Conservation (phyloP, 2,888 invertebrate genomes). For the Dicyrtomina minuta region DNA sequence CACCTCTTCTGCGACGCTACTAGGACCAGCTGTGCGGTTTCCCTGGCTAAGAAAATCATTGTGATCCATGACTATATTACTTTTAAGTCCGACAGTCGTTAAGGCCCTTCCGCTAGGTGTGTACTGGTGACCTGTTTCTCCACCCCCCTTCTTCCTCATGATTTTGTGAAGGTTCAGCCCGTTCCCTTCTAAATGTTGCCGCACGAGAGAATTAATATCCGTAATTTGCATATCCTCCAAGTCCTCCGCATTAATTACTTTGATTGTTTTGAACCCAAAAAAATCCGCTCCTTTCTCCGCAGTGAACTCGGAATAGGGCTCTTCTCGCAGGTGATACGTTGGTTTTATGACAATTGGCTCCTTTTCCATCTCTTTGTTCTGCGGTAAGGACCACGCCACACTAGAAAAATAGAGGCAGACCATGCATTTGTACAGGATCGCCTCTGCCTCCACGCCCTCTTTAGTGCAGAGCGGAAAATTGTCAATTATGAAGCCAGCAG, state of each 20-base stretch:
- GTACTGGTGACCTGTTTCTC: too few species aligned
- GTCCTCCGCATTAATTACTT: constrained; percentile 24
- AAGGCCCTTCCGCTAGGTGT: too few species aligned
- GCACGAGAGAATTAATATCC: constrained; percentile 15
- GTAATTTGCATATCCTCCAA: constrained; percentile 21
- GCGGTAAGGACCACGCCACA: neutral
- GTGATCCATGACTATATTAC: constrained; percentile 19
- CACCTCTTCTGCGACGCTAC: too few species aligned
- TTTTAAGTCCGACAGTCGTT: neutral
- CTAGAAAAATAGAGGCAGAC: constrained; percentile 18
- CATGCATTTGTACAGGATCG: neutral
- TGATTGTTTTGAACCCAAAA: constrained; percentile 30
- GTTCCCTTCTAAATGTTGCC: constrained; percentile 21
- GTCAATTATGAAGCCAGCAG: constrained; percentile 10
- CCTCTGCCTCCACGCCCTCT: constrained; percentile 18
- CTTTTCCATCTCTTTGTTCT: neutral
- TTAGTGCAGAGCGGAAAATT: constrained; percentile 6
- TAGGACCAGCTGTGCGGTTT: too few species aligned
- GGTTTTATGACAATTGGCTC: neutral
- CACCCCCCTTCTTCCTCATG: too few species aligned
- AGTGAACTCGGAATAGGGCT: neutral
- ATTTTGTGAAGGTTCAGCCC: too few species aligned
- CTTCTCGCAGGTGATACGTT: neutral
- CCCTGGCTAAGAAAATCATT: constrained; percentile 3
- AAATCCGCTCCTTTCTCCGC: constrained; percentile 18